phyloP scores from a whole-genome alignment of 2,797 vertebrate genomes.

The Poecile montanus region DNA sequence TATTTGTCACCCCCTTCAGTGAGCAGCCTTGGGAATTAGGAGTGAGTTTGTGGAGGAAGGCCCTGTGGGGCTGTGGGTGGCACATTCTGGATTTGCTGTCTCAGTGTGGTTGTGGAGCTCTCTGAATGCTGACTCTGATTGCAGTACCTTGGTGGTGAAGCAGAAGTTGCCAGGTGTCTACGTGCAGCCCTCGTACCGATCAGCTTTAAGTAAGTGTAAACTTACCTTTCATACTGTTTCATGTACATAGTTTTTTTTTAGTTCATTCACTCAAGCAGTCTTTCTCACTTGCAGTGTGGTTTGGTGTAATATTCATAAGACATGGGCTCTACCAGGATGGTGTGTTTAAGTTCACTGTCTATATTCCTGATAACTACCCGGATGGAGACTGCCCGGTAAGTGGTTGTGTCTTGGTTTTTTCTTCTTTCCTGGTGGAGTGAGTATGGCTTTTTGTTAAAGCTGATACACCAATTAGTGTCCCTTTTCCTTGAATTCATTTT shows the following conservation, averaged over 20 bases:
- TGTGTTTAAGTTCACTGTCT: conserved; percentile 98
- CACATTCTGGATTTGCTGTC: not conserved
- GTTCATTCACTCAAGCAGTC: not conserved
- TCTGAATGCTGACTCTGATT: conserved; percentile 48
- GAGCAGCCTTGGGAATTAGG: not conserved
- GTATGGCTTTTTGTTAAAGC: not conserved
- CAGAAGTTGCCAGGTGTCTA: conserved; percentile 98
- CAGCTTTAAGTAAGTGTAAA: conserved; percentile 89
- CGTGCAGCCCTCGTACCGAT: conserved; percentile 95
- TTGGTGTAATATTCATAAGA: conserved; percentile 98
- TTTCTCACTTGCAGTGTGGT: conserved; percentile 88
- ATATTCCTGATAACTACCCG: conserved; percentile 99
- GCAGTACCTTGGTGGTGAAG: conserved; percentile 94
- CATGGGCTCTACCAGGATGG: conserved; percentile 97
- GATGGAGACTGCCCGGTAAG: conserved; percentile 98
- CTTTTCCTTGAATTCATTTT: not conserved
- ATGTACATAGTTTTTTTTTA: not conserved
- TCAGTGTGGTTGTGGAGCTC: not conserved
- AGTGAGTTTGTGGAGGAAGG: not conserved
- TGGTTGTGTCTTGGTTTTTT: not conserved
- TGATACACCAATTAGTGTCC: not conserved
- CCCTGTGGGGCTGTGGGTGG: not conserved
- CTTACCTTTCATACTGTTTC: not conserved
- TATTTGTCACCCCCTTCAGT: not conserved
- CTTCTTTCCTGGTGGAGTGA: not conserved